These are phyloP conservation scores for Steinernema carpocapsae DNA, from an alignment of 2,888 invertebrate species.

Conservation along the genomic window DNA sequence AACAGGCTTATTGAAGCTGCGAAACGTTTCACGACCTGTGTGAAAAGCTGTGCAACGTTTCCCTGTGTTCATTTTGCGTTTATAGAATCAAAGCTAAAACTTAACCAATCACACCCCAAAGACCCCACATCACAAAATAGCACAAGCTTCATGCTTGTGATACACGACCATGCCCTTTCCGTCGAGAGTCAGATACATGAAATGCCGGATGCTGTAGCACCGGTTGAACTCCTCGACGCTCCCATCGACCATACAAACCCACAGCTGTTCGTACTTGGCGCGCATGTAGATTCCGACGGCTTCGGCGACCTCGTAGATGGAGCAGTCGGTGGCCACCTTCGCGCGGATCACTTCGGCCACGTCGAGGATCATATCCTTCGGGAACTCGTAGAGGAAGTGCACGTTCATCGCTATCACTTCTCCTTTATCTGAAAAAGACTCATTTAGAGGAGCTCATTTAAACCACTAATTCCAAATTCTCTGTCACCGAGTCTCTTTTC, in stretches of 20 bases:
- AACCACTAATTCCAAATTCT: too few species aligned
- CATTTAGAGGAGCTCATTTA: too few species aligned
- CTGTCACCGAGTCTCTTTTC: too few species aligned
- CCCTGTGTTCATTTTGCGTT: too few species aligned
- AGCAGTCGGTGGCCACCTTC: not conserved
- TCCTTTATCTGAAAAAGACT: not conserved
- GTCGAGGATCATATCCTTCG: not conserved
- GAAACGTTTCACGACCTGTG: too few species aligned
- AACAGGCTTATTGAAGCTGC: too few species aligned
- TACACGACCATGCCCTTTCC: not conserved
- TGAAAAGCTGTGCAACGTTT: too few species aligned
- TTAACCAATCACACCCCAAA: too few species aligned
- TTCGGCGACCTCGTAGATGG: not conserved
- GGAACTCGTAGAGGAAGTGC: constrained; percentile 8
- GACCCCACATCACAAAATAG: not conserved
- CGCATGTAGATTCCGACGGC: not conserved
- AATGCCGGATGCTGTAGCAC: constrained; percentile 6
- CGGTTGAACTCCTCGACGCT: constrained; percentile 19
- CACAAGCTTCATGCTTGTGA: not conserved
- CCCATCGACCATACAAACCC: not conserved
- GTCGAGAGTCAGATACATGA: not conserved
- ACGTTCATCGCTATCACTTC: not conserved
- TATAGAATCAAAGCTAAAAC: too few species aligned
- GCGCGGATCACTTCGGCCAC: not conserved
- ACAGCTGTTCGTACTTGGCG: not conserved